Evolutionary conservation across 2,797 vertebrate genomes (phyloP).

Genomic region (Chelon labrosus): DNA sequence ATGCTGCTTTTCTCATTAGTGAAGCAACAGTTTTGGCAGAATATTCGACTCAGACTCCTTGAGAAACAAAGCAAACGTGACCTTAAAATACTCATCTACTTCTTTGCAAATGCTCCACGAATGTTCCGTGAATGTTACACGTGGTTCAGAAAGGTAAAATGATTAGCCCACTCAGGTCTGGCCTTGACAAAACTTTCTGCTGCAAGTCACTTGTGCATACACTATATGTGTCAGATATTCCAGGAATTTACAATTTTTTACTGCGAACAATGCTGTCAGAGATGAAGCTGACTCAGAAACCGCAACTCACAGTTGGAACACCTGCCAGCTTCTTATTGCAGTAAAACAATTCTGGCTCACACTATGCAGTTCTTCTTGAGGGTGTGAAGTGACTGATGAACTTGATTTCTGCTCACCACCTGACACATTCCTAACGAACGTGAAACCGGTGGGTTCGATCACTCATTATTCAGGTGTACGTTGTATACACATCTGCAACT

Average conservation of each 20-base stretch:
- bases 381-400: no score
- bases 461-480: neutral
- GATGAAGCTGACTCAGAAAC: constrained; percentile 18
- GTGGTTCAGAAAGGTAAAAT: neutral
- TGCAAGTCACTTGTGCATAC: constrained; percentile 21
- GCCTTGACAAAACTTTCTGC: constrained; percentile 38
- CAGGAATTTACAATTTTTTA: constrained; percentile 7
- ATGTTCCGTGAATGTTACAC: neutral
- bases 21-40: neutral
- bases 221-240: constrained; percentile 11
- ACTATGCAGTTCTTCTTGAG: neutral
- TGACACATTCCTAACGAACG: neutral
- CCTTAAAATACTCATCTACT: neutral
- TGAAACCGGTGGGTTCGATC: neutral
- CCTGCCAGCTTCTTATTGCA: constrained; percentile 2
- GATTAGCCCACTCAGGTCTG: constrained; percentile 5
- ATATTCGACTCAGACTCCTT: neutral
- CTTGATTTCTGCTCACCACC: neutral
- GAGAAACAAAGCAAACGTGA: constrained; percentile 8
- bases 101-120: neutral
- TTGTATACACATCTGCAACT: no score
- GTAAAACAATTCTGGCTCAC: neutral
- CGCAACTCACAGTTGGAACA: constrained; percentile 29
- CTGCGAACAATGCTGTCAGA: constrained; percentile 30
- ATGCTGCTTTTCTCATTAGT: neutral